Evolutionary conservation across 2,888 invertebrate species (phyloP).

Genomic region (Brachypterus glaber): DNA sequence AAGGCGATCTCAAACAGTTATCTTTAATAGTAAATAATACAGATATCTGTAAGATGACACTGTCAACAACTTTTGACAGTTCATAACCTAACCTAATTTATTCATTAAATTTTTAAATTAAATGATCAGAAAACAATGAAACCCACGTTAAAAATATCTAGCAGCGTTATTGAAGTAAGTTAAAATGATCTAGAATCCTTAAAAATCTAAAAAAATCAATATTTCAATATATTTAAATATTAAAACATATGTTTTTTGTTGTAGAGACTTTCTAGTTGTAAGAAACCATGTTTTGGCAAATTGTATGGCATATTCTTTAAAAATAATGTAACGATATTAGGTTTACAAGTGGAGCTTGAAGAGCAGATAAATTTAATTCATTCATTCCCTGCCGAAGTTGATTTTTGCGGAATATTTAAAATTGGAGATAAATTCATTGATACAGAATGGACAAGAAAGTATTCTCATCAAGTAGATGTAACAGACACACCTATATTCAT

Average conservation of each 20-base stretch:
- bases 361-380: conserved; percentile 49
- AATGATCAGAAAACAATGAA: no score
- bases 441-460: conserved; percentile 53
- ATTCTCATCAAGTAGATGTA: conserved; percentile 59
- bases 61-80: no score
- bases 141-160: conserved; percentile 64
- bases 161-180: conserved; percentile 60
- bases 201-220: conserved; percentile 2
- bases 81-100: no score
- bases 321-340: conserved; percentile 58
- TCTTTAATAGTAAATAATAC: no score
- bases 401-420: conserved; percentile 65
- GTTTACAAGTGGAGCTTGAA: conserved; percentile 55
- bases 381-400: conserved; percentile 66
- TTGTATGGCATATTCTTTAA: conserved; percentile 68
- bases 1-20: no score
- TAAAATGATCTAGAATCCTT: conserved; percentile 4
- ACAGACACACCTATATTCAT: conserved; percentile 71
- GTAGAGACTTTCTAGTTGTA: conserved; percentile 58
- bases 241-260: conserved; percentile 22
- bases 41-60: no score
- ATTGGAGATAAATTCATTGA: conserved; percentile 44
- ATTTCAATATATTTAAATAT: neutral
- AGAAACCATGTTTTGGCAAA: conserved; percentile 56
- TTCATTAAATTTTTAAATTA: no score